Percentiles rank a stretch among this genome's conserved stretches.
Evolutionary conservation across 2,888 invertebrate genomes (phyloP).

Genomic region (Leptinotarsa haldemani): DNA sequence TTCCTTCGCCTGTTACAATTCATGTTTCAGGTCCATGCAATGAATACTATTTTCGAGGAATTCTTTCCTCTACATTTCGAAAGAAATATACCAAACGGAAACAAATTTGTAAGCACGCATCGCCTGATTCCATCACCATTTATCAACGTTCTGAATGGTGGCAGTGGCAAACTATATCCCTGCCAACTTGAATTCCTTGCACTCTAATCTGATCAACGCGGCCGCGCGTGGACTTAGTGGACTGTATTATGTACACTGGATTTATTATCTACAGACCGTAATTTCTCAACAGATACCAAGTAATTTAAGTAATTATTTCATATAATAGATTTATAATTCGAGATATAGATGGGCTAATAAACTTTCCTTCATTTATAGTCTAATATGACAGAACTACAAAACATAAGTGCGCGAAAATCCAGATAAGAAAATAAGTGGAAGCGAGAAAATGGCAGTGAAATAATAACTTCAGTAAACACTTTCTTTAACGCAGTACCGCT

Average conservation of each 20-base stretch:
- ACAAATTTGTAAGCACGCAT: constrained; percentile 52
- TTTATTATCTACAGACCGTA: not conserved
- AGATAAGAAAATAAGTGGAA: too few relatives aligned
- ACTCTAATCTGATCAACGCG: constrained; percentile 48
- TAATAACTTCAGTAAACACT: too few relatives aligned
- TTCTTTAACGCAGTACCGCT: too few relatives aligned
- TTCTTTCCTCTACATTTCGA: constrained; percentile 29
- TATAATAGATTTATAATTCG: too few relatives aligned
- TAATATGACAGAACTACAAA: too few relatives aligned
- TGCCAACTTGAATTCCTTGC: constrained; percentile 19
- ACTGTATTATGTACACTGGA: not conserved
- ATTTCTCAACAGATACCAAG: not conserved
- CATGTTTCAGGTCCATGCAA: not conserved
- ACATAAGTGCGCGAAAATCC: too few relatives aligned
- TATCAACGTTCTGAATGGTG: constrained; percentile 48
- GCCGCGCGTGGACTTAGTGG: constrained; percentile 35
- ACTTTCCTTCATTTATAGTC: too few relatives aligned
- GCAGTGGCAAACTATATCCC: constrained; percentile 27
- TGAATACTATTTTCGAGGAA: not conserved
- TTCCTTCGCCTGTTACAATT: not conserved
- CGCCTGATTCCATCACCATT: constrained; percentile 50
- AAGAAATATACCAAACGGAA: constrained; percentile 51
- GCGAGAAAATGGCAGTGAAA: too few relatives aligned
- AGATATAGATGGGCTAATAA: too few relatives aligned
- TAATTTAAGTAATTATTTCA: not conserved